Evolutionary conservation across 2,113 vertebrate genomes (phyloP), one percentile per base, ranked within the genome.

Genomic region (Propithecus coquereli): DNA sequence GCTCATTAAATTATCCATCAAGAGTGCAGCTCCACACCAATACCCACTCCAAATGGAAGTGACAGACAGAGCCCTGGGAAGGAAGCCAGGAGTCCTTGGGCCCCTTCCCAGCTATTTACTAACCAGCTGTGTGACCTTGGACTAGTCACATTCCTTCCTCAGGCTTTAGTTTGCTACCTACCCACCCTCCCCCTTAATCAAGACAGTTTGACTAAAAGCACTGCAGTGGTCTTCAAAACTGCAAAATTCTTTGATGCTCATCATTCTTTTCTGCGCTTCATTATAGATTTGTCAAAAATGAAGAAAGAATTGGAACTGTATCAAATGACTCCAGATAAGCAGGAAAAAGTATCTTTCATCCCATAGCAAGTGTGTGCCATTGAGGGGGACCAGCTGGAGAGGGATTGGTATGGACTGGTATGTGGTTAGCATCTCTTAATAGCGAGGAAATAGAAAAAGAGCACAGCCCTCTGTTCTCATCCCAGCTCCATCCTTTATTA

Each of bases 1-100:
- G 32, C 71, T 92, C 71, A 88, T 92, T 95, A 85, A 88, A 77
- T 92, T 92, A 34, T 84, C 84, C 92, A 54, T 86, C 94, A 91
- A 74, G 73, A 88, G 66, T 45, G 20, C 37, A 77, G 27, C 32
- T 65, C 81, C 68, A 63, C 2, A 61, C 40, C 40, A 70, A 16
- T 37, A 90, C 2, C 13, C 0, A 8, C 85, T 83, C 63, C 87
- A 30, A 85, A 16, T 50, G 73, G 83, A 34, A 70, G 34, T 40
- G 30, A 45, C 25, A 87, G 50, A 73, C 43, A 52, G 40, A 86
- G 34, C 2, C 30, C 73, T 84, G 34, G 54, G 25, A 40, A 12
- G 32, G 43, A 93, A 79, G 12, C 86, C 79, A 84, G 47, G 52
- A 27, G 27, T 23, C 14, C 66, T 82, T 1, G 4, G 59, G 73